Evolutionary conservation across 2,888 invertebrate species (phyloP), one percentile per base, ranked within the genome.

Genomic region (Ornithoptera priamus): DNA sequence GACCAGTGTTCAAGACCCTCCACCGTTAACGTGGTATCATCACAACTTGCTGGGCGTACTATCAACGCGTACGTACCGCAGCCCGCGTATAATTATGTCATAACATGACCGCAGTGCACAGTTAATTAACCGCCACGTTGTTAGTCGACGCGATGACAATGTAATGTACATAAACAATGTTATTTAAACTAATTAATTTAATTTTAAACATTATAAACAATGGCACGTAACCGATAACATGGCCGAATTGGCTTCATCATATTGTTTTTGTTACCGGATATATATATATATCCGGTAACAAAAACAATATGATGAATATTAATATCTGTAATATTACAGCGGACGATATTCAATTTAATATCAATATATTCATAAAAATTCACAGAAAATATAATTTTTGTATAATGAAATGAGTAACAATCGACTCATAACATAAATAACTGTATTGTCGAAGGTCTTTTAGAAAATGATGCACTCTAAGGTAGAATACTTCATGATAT

Each of bases 71-170:
- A 61, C 69, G 68, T 71, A 62, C 66, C 15, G 4, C 24, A 2
- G 2, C 60, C 72, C 50, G 62, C 74, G 66, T 68, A 74, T 75
- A 75, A 75, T 76, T 73, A 76, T 72, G 73, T 73, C 74, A 76
- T 76, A 77, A 75, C 74, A 73, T 68, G 68, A 70, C 72, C 70
- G 72, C 71, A 69, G 62, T 46, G 65, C 69, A 59, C 72, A 69
- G 74, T 74, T 77, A 77, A 77, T 75, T 77, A 75, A 77, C 76
- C 76, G 69, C 76, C 75, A 75, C 70, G 74, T 73, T 67, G 69
- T 71, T 68, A 70, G 67, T 67, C 65, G 58, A 62, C 50, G 61
- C 58, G 36, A 65, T 46, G 62, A 62, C 65, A 69, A 57, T 50
- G 58, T 69, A 62, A 69, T 67, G 67, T 62, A 64, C 69, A 65